Evolutionary conservation across 2,888 invertebrate species (phyloP).

Genomic region (Leptogaster cylindrica): DNA sequence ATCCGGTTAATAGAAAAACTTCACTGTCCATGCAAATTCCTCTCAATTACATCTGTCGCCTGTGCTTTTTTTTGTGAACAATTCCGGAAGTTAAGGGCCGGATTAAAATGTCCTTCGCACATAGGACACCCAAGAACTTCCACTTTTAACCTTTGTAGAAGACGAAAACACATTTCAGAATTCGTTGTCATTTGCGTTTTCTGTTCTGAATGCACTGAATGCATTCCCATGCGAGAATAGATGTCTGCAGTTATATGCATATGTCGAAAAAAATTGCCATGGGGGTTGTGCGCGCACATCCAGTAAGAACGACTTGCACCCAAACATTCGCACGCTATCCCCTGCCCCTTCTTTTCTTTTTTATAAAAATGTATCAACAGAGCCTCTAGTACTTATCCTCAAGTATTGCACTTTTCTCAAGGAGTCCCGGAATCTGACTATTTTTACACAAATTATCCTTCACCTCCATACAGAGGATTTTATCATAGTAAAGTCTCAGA

Average conservation of each 20-base stretch:
- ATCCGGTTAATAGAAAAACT: background rate
- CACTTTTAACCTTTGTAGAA: constrained; percentile 9
- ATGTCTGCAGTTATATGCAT: background rate
- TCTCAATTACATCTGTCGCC: too few relatives aligned
- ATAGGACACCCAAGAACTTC: too few relatives aligned
- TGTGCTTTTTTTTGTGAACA: too few relatives aligned
- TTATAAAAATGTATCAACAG: constrained; percentile 33
- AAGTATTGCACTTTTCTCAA: constrained; percentile 34
- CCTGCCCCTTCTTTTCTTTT: background rate
- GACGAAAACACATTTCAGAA: background rate
- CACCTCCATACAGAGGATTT: background rate
- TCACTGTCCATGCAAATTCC: constrained; percentile 10
- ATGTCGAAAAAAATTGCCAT: background rate
- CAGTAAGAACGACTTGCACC: too few relatives aligned
- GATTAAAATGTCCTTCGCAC: background rate
- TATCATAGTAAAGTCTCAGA: background rate
- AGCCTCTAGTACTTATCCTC: constrained; percentile 11
- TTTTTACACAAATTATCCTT: constrained; percentile 18
- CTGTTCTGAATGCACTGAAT: too few relatives aligned
- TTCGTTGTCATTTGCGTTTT: constrained; percentile 11
- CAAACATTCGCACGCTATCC: background rate
- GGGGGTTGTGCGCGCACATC: too few relatives aligned
- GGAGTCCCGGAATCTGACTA: constrained; percentile 4
- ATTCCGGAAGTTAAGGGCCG: background rate
- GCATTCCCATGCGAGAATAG: background rate